phyloP scores from a whole-genome alignment of 2,888 invertebrate genomes.

The Electrophaes corylata region DNA sequence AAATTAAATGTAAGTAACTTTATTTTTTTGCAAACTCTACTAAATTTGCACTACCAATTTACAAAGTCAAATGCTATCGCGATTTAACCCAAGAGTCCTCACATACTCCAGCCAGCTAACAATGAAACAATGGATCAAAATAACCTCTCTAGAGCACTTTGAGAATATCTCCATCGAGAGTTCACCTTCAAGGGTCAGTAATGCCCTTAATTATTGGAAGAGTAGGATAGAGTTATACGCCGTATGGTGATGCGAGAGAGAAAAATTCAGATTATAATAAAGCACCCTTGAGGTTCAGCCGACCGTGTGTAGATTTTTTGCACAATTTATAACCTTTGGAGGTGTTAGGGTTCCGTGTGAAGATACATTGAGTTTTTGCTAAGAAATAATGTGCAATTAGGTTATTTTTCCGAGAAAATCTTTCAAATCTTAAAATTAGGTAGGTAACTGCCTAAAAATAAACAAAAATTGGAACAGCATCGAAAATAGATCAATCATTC shows the following conservation, averaged over 20 bases:
- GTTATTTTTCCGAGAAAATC: no score
- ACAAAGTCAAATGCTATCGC: conserved; percentile 58
- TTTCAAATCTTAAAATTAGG: no score
- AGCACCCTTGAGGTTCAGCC: conserved; percentile 68
- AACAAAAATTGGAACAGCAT: no score
- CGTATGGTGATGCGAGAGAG: conserved; percentile 47
- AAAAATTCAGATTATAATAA: conserved; percentile 64
- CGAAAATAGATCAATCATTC: no score
- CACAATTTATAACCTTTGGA: conserved; percentile 55
- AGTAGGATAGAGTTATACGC: conserved; percentile 44
- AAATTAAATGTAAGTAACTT: no score
- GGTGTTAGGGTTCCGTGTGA: conserved; percentile 34
- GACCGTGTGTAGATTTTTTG: conserved; percentile 74
- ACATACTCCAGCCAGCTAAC: conserved; percentile 54
- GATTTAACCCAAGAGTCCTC: conserved; percentile 54
- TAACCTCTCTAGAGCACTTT: conserved; percentile 70
- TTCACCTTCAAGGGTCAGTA: conserved; percentile 70
- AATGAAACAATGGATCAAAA: conserved; percentile 78
- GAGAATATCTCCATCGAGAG: conserved; percentile 50
- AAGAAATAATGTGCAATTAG: neutral
- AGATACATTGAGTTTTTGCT: neutral
- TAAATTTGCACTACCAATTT: conserved; percentile 20
- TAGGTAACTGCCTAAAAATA: no score
- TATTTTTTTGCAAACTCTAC: conserved; percentile 35
- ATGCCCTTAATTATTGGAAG: conserved; percentile 72